A percentile compares a stretch with the other conserved stretches of the same genome.
phyloP scores from a whole-genome alignment of 2,888 invertebrate genomes.

The Cenopis cana region DNA sequence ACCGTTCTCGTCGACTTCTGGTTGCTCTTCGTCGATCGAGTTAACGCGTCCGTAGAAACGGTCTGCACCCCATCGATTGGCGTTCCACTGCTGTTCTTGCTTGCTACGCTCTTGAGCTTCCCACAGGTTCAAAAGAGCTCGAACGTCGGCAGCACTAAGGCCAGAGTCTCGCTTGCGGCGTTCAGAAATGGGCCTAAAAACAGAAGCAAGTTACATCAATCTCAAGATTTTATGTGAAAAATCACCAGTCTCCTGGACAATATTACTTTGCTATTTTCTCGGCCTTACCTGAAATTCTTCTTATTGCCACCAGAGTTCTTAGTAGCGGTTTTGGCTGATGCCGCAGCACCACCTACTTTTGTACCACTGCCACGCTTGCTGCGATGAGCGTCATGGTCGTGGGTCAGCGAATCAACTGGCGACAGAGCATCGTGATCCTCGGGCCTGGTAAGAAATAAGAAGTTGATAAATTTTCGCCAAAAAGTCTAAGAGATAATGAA shows the following conservation, averaged over 20 bases:
- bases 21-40: constrained; percentile 77
- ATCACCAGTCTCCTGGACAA: no score
- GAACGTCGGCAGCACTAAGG: constrained; percentile 86
- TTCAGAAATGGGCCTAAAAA: constrained; percentile 73
- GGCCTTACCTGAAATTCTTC: constrained; percentile 76
- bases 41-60: constrained; percentile 73
- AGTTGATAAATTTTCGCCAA: background rate
- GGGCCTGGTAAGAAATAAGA: constrained; percentile 56
- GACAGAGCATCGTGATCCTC: constrained; percentile 65
- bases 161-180: constrained; percentile 86
- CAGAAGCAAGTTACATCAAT: constrained; percentile 33
- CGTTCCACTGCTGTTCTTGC: constrained; percentile 72
- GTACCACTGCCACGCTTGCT: constrained; percentile 59
- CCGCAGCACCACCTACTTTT: constrained; percentile 78
- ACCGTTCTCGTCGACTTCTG: constrained; percentile 80
- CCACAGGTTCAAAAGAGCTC: constrained; percentile 85
- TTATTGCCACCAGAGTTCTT: constrained; percentile 79
- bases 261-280: background rate
- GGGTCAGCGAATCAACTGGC: constrained; percentile 27
- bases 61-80: constrained; percentile 75
- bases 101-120: constrained; percentile 85
- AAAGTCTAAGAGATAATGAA: constrained; percentile 25
- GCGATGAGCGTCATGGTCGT: constrained; percentile 35
- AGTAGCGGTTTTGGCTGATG: constrained; percentile 77
- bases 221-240: background rate